Evolutionary conservation across 2,113 vertebrate genomes (phyloP).

Genomic region (Syngnathus floridae): DNA sequence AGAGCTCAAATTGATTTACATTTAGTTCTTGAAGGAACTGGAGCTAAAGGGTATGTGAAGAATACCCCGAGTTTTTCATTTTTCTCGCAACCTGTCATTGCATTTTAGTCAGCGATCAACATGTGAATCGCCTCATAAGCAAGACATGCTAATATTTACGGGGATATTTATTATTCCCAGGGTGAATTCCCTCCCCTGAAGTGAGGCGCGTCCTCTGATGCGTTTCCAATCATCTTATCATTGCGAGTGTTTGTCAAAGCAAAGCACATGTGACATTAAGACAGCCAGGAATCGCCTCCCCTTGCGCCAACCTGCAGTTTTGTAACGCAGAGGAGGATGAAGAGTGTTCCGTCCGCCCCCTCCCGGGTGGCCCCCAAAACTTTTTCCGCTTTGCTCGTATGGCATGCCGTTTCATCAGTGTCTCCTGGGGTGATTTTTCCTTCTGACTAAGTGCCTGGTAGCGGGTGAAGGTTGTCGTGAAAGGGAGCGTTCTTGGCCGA

Average conservation of each 20-base stretch:
- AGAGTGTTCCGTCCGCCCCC: constrained; percentile 37
- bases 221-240: constrained; percentile 6
- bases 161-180: background rate
- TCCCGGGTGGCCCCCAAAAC: constrained; percentile 36
- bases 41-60: too few relatives aligned
- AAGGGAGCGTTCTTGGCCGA: constrained; percentile 55
- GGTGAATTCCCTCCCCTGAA: background rate
- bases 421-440: constrained; percentile 59
- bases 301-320: constrained; percentile 39
- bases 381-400: constrained; percentile 52
- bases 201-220: background rate
- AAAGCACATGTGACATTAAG: background rate
- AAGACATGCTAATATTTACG: background rate
- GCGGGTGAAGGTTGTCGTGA: constrained; percentile 62
- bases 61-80: too few relatives aligned
- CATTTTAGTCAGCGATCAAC: background rate
- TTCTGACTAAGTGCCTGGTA: constrained; percentile 57
- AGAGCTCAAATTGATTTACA: background rate
- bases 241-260: background rate
- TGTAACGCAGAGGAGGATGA: constrained; percentile 62
- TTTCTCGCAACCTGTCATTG: background rate
- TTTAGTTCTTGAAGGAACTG: background rate
- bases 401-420: constrained; percentile 60
- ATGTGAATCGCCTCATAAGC: background rate
- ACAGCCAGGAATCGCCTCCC: background rate